Conservation (phyloP, 2,888 invertebrate species). For the Cepaea hortensis region DNA sequence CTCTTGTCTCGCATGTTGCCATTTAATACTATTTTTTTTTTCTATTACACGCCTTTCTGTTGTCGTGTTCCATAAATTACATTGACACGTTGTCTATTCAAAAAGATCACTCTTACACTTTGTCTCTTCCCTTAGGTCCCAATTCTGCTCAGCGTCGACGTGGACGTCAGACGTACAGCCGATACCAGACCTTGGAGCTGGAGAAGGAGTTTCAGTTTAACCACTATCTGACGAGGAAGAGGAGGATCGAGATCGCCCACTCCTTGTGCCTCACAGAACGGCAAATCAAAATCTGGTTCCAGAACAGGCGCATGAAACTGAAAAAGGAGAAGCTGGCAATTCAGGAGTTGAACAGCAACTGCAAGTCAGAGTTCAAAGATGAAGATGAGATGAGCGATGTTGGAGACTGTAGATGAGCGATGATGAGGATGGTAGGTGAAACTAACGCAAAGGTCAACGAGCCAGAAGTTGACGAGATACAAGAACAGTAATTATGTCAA, state of each 20-base stretch:
- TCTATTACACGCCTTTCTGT: too few relatives aligned
- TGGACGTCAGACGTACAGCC: conserved; percentile 96
- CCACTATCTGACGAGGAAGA: conserved; percentile 95
- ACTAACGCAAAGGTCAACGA: not conserved
- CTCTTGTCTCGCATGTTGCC: too few relatives aligned
- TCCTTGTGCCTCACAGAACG: conserved; percentile 96
- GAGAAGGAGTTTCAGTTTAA: conserved; percentile 99
- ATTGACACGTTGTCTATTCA: too few relatives aligned
- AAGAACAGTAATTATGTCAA: not conserved
- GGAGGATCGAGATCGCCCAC: conserved; percentile 97
- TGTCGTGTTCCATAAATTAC: too few relatives aligned
- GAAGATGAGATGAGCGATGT: conserved; percentile 48
- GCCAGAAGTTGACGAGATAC: not conserved
- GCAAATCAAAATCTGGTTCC: conserved; percentile 85
- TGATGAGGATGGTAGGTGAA: conserved; percentile 46
- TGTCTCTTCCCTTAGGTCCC: conserved; percentile 53
- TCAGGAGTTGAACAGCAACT: conserved; percentile 51
- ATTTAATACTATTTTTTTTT: too few relatives aligned
- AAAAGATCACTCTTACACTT: not conserved
- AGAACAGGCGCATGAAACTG: conserved; percentile 98
- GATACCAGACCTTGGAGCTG: conserved; percentile 97
- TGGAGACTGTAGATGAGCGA: conserved; percentile 49
- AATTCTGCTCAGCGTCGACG: conserved; percentile 86
- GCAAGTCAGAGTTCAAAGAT: conserved; percentile 47
- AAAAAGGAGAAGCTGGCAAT: conserved; percentile 85